Evolutionary conservation across 2,797 vertebrate species (phyloP), one percentile per base, ranked within the genome.

Genomic region (Macrochelys suwanniensis): DNA sequence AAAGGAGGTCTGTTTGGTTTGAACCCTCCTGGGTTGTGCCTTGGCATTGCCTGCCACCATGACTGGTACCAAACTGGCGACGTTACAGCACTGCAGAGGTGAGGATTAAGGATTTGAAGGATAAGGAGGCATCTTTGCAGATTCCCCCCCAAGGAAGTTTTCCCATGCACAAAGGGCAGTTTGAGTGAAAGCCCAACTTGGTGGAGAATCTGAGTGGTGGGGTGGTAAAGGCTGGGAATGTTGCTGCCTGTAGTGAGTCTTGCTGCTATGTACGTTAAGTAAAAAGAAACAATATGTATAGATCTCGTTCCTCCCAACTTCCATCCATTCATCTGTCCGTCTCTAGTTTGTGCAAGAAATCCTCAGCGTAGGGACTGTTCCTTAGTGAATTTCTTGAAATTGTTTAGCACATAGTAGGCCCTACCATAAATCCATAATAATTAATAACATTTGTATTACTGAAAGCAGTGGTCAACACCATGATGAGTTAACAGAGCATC

Each of bases 11-110:
- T 26, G 5, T 2, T 56, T 71, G 74, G 65, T 74, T 90, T 80
- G 47, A 71, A 28, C n/a, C 1, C 0, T 47, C 2, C 7, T 0
- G 3, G 59, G 49, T 71, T 90, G 51, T 2, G 0, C 68, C 94
- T 85, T 7, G 4, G 54, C 8, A 80, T 19, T 71, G 9, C 65
- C 65, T 68, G 3, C 21, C 42, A 45, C 37, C 71, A 74, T 23
- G 71, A 23, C 42, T 76, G 74, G 68, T 17, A 76, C 25, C 42
- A 47, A 76, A 25, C 13, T 47, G 25, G 6, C 7, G 25, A 76
- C 33, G 23, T 21, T n/a, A 37, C 65, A 37, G n/a, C 65, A 19
- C 50, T 56, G 54, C 28, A 90, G 54, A 86, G 82, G 54, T 42
- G 84, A 16, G 17, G 21, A 42, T 15, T 61, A 42, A 15, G 25